Evolutionary conservation across 2,113 vertebrate species (phyloP).

Genomic region (Neodontobutis hainanensis): DNA sequence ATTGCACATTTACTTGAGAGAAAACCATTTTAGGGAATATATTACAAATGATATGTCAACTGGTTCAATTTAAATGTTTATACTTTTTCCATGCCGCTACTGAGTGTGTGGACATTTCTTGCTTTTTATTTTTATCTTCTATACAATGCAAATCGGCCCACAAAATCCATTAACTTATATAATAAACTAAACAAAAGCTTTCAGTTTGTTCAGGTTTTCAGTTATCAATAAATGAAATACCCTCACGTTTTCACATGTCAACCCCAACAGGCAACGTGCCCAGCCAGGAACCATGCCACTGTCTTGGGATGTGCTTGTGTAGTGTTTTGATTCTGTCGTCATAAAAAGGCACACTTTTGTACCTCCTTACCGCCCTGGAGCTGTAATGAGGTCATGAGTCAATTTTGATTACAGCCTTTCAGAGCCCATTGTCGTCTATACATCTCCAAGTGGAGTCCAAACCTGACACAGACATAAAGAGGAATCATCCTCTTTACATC

Average conservation of each 20-base stretch:
- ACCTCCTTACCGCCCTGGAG: not conserved
- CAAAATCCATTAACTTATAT: no score
- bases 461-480: not conserved
- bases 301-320: not conserved
- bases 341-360: constrained; percentile 12
- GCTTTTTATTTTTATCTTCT: no score
- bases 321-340: not conserved
- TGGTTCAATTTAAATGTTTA: not conserved
- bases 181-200: no score
- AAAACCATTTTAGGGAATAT: not conserved
- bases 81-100: not conserved
- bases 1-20: not conserved
- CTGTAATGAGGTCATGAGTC: constrained; percentile 5
- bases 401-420: constrained; percentile 6
- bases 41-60: not conserved
- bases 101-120: not conserved
- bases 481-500: not conserved
- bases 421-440: not conserved
- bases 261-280: not conserved
- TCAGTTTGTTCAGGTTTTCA: no score
- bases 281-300: not conserved
- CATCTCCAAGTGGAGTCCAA: not conserved
- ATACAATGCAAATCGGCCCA: no score
- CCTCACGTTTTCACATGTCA: not conserved
- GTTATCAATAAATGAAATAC: not conserved